phyloP scores from a whole-genome alignment of 1,140 invertebrate genomes.

The Caenorhabditis latens region DNA sequence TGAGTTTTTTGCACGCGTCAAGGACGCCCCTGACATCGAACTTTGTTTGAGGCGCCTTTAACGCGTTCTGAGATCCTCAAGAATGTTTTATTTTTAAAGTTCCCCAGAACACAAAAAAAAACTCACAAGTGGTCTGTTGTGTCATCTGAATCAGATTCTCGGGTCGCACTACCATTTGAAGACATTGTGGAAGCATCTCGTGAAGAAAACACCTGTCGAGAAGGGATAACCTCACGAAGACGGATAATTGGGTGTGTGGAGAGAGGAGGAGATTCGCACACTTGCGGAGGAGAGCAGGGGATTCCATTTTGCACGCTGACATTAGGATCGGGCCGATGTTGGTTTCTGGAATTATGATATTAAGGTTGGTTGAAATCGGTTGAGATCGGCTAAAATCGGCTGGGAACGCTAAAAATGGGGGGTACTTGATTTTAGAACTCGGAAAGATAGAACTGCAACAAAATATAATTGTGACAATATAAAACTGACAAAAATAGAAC shows the following conservation, averaged over 20 bases:
- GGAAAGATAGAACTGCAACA: too few relatives aligned
- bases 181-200: conserved; percentile 73
- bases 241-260: conserved; percentile 74
- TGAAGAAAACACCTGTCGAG: conserved; percentile 76
- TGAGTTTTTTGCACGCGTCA: too few relatives aligned
- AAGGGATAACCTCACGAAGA: conserved; percentile 75
- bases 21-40: too few relatives aligned
- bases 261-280: conserved; percentile 74
- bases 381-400: too few relatives aligned
- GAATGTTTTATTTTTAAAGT: too few relatives aligned
- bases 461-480: too few relatives aligned
- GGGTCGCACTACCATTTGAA: conserved; percentile 74
- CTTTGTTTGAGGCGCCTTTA: too few relatives aligned
- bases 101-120: neutral
- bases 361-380: too few relatives aligned
- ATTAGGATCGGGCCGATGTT: conserved; percentile 77
- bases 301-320: conserved; percentile 77
- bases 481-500: too few relatives aligned
- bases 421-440: too few relatives aligned
- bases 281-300: conserved; percentile 74
- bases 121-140: conserved; percentile 76
- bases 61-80: too few relatives aligned
- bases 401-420: too few relatives aligned
- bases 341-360: conserved; percentile 67
- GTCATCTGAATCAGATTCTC: conserved; percentile 77